Evolutionary conservation across 2,113 vertebrate species (phyloP), one percentile per base, ranked within the genome.

Genomic region (Tamias sibiricus): DNA sequence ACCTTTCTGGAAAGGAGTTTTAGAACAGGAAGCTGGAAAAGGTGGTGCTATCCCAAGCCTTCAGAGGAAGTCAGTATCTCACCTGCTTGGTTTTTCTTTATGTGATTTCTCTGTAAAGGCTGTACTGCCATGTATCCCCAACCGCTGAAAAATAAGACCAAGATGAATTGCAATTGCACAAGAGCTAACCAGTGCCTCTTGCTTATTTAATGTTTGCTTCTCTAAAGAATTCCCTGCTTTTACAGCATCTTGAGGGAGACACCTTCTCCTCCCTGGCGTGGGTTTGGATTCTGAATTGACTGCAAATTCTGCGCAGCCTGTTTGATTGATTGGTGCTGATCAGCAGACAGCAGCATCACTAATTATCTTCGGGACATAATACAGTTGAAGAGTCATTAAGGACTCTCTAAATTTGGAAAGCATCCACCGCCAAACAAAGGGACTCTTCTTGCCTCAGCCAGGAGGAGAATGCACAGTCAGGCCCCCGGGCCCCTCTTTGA

Each of bases 391-490:
- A 97, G 88, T 97, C 97, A 86, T 97, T 96, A 97, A 97, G 85
- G 85, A 94, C 95, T 95, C 93, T 97, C 91, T 94, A 86, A 94
- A 97, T 95, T 44, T 97, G 96, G 97, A 97, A 97, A 90, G 59
- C 13, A 26, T 80, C 86, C 95, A 94, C 52, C 1, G 81, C n/a
- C 90, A 93, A 95, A 95, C 94, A 95, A 88, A 96, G 77, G 84
- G 59, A 82, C 76, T 85, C 59, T 87, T 92, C 76, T 84, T 0
- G 2, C 81, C 85, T 86, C 16, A 32, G 81, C 66, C 57, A 74
- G 47, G 59, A 90, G 75, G 44, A 97, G 66, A 82, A 76, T 85
- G 96, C 87, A 79, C 84, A 91, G 94, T 96, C 95, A 97, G 95
- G 66, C 94, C 97, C 64, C 96, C 0, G 4, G 85, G 54, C 94